Evolutionary conservation across 1,140 invertebrate species (phyloP), one percentile per base, ranked within the genome.

Genomic region (Drosophila dunni): DNA sequence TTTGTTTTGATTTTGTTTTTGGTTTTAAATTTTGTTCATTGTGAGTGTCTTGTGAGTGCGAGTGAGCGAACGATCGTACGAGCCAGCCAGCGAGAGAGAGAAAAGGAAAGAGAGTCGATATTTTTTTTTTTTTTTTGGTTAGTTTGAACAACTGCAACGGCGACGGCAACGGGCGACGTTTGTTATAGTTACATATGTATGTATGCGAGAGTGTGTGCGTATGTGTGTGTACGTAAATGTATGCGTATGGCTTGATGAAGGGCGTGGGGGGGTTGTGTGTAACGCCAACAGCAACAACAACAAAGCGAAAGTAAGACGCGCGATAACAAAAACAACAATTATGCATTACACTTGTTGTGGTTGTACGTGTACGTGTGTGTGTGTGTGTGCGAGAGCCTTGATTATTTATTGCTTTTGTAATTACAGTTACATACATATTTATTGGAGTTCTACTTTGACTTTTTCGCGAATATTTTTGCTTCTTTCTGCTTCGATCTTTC

Each of bases 11-110:
- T 1, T 20, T 29, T 67, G 38, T 50, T 17, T 76, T 66, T 61
- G 17, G 17, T 51, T 63, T 57, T 68, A 40, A 64, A 66, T 50
- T 64, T 61, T 66, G 44, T 70, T 60, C 3, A 33, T 33, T 50
- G 53, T 68, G 64, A 45, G 72, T 78, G 66, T 61, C 17, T 57
- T 42, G 71, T 69, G 66, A 56, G 42, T 71, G 73, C 67, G 54
- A 64, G 60, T 70, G 72, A 57, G 64, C 53, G 62, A 58, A 42
- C 51, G 61, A 48, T 33, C 50, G 48, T 38, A 50, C 48, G 60
- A 69, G 20, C 62, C 20, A 54, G 20, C 36, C 48, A 60, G 24
- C 33, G 46, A 44, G 46, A n/a, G 61, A 62, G 46, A 34, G 38
- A 17, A 46, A 20, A 20, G 17, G 51, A 53, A 44, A 29, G 42